A percentile compares a stretch with the other conserved stretches of the same genome.
phyloP scores from a whole-genome alignment of 1,140 invertebrate genomes.

The Eubasilissa regina region DNA sequence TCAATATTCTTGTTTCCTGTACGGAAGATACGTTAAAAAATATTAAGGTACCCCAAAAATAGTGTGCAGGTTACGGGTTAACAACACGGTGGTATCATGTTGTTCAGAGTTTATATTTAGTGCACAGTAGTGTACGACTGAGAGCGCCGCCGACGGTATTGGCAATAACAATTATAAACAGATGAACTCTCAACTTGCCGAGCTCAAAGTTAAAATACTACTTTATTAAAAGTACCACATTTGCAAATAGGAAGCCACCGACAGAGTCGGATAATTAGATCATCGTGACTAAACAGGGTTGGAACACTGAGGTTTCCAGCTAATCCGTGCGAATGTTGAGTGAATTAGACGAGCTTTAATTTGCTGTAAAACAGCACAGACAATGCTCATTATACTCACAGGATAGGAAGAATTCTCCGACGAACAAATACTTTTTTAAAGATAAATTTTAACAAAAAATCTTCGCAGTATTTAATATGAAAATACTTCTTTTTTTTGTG shows the following conservation, averaged over 20 bases:
- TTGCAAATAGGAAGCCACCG: constrained; percentile 22
- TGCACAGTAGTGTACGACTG: background rate
- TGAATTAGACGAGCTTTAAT: background rate
- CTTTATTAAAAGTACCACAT: constrained; percentile 44
- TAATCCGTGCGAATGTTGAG: constrained; percentile 9
- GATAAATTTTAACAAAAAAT: no score
- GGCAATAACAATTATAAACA: constrained; percentile 45
- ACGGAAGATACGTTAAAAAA: no score
- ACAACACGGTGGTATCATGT: no score
- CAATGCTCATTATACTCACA: no score
- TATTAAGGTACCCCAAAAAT: no score
- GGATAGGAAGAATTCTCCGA: no score
- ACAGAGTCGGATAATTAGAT: background rate
- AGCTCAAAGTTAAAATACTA: constrained; percentile 42
- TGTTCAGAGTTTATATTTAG: background rate
- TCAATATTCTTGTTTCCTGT: no score
- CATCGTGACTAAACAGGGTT: constrained; percentile 3
- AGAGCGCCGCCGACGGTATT: constrained; percentile 5
- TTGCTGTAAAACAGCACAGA: constrained; percentile 13
- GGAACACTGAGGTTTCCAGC: constrained; percentile 6
- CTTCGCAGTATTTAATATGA: no score
- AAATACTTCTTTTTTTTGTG: no score
- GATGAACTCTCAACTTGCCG: constrained; percentile 21
- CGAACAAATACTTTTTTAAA: no score
- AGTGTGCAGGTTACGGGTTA: background rate